phyloP scores from a whole-genome alignment of 2,888 invertebrate genomes.

The Tinea pellionella region DNA sequence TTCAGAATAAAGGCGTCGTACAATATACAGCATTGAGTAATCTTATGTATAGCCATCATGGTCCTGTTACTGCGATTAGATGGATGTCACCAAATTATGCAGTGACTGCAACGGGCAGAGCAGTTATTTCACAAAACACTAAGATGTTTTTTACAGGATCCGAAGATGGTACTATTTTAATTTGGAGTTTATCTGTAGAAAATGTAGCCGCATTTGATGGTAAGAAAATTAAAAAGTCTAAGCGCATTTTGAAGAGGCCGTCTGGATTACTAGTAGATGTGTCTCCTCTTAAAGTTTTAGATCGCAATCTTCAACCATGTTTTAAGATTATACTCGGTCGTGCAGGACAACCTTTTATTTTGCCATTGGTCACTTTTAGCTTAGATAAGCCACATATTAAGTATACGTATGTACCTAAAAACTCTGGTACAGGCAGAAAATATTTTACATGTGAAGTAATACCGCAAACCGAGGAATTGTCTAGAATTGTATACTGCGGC shows the following conservation, averaged over 20 bases:
- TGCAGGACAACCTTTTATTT: conserved; percentile 46
- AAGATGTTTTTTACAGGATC: conserved; percentile 75
- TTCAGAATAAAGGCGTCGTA: conserved; percentile 68
- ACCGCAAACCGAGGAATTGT: conserved; percentile 39
- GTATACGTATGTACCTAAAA: conserved; percentile 39
- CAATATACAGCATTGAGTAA: conserved; percentile 72
- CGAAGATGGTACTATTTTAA: conserved; percentile 74
- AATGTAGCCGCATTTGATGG: conserved; percentile 38
- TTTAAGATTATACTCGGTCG: conserved; percentile 65
- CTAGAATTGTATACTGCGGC: conserved; percentile 40
- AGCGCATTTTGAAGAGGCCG: conserved; percentile 63
- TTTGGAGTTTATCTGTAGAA: conserved; percentile 77
- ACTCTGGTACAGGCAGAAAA: conserved; percentile 43
- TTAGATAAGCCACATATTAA: conserved; percentile 39
- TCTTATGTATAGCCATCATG: conserved; percentile 72
- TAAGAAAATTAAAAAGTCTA: conserved; percentile 49
- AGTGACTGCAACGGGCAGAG: conserved; percentile 71
- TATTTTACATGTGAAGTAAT: conserved; percentile 45
- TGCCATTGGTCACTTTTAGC: conserved; percentile 53
- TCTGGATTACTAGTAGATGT: conserved; percentile 68
- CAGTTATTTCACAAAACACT: conserved; percentile 42
- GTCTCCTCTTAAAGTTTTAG: conserved; percentile 71
- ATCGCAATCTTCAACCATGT: conserved; percentile 72
- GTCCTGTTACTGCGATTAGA: conserved; percentile 72
- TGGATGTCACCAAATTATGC: conserved; percentile 76